A percentile compares a stretch with the other conserved stretches of the same genome.
These are phyloP conservation scores for Electrona antarctica DNA, from an alignment of 2,113 vertebrate genomes.

Conservation along the genomic window DNA sequence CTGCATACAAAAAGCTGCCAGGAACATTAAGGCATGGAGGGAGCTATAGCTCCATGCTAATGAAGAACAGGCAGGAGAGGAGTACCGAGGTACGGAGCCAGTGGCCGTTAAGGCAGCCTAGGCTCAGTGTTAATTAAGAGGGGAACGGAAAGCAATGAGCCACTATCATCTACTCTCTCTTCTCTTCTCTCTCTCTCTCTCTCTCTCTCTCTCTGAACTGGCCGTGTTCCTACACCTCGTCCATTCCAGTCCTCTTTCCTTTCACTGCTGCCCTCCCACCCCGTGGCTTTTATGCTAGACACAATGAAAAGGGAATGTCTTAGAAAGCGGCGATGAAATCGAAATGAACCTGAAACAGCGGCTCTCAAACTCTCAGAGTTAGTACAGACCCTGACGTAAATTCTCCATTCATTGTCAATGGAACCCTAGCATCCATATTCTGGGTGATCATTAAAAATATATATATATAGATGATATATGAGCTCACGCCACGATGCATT, in stretches of 20 bases:
- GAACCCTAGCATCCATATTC: no score
- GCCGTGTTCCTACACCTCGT: not conserved
- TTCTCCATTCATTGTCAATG: no score
- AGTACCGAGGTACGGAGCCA: constrained; percentile 19
- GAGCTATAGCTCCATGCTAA: constrained; percentile 26
- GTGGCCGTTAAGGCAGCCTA: not conserved
- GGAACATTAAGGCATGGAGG: constrained; percentile 32
- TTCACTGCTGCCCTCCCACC: not conserved
- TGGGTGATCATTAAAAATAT: no score
- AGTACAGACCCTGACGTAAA: no score
- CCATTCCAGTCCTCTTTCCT: not conserved
- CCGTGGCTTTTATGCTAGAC: no score
- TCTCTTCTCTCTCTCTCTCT: not conserved
- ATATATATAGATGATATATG: no score
- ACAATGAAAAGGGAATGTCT: no score
- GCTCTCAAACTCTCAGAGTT: no score
- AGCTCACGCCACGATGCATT: no score
- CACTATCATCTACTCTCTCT: not conserved
- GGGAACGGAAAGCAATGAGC: not conserved
- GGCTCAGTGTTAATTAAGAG: no score
- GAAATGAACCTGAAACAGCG: no score
- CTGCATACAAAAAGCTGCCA: constrained; percentile 28
- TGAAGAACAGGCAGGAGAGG: constrained; percentile 19
- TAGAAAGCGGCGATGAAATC: no score
- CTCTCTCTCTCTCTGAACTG: not conserved